Evolutionary conservation across 1,140 invertebrate species (phyloP).

Genomic region (Lepidostoma basale): DNA sequence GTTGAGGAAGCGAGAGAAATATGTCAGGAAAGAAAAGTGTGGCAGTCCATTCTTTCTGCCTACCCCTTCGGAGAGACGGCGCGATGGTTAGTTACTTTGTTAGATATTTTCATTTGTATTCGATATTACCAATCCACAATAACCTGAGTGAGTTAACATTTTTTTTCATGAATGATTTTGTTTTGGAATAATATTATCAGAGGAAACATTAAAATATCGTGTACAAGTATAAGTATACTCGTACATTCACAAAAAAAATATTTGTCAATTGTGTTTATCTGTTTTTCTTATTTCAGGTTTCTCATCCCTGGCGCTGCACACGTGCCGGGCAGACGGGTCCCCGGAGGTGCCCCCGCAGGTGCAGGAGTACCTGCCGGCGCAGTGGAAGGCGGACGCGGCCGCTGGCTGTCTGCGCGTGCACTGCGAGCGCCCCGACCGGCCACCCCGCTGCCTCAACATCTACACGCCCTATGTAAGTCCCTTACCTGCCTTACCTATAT

Average conservation of each 20-base stretch:
- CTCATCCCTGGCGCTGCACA: conserved; percentile 68
- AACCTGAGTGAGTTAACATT: too few relatives aligned
- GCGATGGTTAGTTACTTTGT: too few relatives aligned
- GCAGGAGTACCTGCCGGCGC: conserved; percentile 84
- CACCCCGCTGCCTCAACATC: conserved; percentile 85
- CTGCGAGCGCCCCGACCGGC: conserved; percentile 80
- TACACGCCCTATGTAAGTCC: conserved; percentile 91
- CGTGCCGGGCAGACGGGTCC: conserved; percentile 86
- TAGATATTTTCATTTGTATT: too few relatives aligned
- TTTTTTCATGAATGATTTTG: too few relatives aligned
- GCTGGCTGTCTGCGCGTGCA: conserved; percentile 89
- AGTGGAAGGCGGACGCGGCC: conserved; percentile 90
- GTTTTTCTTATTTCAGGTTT: conserved; percentile 25
- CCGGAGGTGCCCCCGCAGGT: conserved; percentile 85
- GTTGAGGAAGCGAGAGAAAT: too few relatives aligned
- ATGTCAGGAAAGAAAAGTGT: too few relatives aligned
- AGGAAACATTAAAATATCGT: conserved; percentile 42
- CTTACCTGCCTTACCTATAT: background rate
- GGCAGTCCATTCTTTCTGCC: too few relatives aligned
- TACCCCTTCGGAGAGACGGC: too few relatives aligned
- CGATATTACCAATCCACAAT: too few relatives aligned
- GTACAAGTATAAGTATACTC: background rate
- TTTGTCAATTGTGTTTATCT: conserved; percentile 48
- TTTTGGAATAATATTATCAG: conserved; percentile 38
- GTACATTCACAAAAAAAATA: conserved; percentile 67